phyloP scores from a whole-genome alignment of 2,113 vertebrate genomes.

The Epinephelus fuscoguttatus region DNA sequence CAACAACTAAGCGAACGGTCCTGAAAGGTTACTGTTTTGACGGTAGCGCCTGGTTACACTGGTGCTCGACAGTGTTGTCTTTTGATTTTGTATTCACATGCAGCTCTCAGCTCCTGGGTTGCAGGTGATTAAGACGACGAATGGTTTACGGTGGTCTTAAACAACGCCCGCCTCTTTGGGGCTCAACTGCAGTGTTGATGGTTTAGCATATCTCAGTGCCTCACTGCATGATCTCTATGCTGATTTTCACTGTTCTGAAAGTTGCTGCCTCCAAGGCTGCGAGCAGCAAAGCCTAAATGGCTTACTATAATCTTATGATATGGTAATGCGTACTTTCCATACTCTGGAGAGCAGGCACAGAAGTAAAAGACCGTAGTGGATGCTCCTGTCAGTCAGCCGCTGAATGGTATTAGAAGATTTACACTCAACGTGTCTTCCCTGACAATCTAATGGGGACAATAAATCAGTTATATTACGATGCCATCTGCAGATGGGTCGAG shows the following conservation, averaged over 20 bases:
- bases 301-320: conserved; percentile 69
- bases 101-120: background rate
- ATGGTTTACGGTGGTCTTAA: conserved; percentile 31
- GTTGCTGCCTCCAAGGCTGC: conserved; percentile 33
- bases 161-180: background rate
- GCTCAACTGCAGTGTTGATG: conserved; percentile 17
- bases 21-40: conserved; percentile 48
- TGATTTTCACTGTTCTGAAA: conserved; percentile 46
- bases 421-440: background rate
- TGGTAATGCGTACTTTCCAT: conserved; percentile 59
- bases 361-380: conserved; percentile 9
- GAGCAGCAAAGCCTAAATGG: conserved; percentile 48
- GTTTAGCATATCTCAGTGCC: conserved; percentile 20
- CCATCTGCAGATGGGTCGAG: background rate
- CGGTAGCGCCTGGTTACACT: conserved; percentile 1
- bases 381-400: conserved; percentile 21
- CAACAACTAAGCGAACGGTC: conserved; percentile 57
- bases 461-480: conserved; percentile 8
- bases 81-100: conserved; percentile 26
- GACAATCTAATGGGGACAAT: conserved; percentile 8
- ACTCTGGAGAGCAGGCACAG: conserved; percentile 12
- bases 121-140: conserved; percentile 20
- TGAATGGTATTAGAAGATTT: conserved; percentile 35
- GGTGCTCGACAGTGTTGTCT: conserved; percentile 9
- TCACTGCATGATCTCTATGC: conserved; percentile 49